phyloP scores from a whole-genome alignment of 2,888 invertebrate species.

The Diarsia dahlii region DNA sequence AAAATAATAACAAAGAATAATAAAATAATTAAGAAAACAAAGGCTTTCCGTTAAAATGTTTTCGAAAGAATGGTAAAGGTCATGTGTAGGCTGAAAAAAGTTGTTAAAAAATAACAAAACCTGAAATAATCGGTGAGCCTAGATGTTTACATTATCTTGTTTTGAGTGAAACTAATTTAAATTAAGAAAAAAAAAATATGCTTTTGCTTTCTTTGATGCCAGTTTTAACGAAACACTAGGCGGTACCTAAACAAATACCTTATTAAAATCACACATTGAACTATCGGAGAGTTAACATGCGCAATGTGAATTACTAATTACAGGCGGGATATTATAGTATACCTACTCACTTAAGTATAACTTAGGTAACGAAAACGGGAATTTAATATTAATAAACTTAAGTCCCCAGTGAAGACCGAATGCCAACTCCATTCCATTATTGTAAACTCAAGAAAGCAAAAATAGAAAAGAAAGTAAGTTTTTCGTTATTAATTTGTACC shows the following conservation, averaged over 20 bases:
- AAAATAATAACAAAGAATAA: neutral
- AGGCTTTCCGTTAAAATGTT: neutral
- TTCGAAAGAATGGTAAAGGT: neutral
- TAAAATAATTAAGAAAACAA: neutral
- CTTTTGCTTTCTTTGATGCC: no score
- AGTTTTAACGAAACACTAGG: no score
- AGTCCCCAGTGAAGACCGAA: neutral
- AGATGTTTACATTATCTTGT: neutral
- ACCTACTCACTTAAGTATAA: neutral
- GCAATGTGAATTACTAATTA: neutral
- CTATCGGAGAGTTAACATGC: no score
- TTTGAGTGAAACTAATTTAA: constrained; percentile 3
- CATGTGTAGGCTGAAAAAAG: constrained; percentile 13
- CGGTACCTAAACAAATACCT: neutral
- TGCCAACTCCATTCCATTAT: neutral
- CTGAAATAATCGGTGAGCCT: neutral
- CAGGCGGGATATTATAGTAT: neutral
- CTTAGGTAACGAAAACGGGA: neutral
- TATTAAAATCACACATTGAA: no score
- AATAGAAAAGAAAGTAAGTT: no score
- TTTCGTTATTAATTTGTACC: no score
- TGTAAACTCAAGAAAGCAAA: neutral
- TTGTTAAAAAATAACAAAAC: neutral
- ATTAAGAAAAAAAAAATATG: neutral
- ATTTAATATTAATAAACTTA: neutral